Percentiles rank a stretch among this genome's conserved stretches.
phyloP scores from a whole-genome alignment of 2,888 invertebrate genomes.

The Piscicola geometra region DNA sequence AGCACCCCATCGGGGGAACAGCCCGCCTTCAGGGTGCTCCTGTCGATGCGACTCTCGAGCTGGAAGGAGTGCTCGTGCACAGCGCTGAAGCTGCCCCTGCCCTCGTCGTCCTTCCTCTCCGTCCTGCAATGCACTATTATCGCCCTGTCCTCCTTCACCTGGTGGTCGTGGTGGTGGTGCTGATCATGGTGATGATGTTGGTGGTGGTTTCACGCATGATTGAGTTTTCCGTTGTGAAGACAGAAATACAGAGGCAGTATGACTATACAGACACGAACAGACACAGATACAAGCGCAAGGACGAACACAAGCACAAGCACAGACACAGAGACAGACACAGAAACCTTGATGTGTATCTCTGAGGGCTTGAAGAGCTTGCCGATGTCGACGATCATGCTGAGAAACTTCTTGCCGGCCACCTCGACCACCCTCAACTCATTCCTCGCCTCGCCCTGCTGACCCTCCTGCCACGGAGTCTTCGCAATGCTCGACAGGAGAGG shows the following conservation, averaged over 20 bases:
- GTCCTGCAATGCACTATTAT: constrained; percentile 21
- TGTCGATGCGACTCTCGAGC: constrained; percentile 32
- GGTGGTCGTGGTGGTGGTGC: background rate
- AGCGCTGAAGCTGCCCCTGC: constrained; percentile 27
- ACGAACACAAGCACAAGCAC: background rate
- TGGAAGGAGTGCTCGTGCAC: constrained; percentile 29
- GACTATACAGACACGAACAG: background rate
- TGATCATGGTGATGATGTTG: background rate
- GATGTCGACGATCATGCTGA: constrained; percentile 29
- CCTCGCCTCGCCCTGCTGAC: no score
- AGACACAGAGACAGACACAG: background rate
- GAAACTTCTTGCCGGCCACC: constrained; percentile 19
- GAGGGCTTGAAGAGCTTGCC: constrained; percentile 33
- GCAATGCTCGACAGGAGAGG: no score
- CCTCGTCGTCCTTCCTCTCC: constrained; percentile 25
- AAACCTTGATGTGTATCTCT: constrained; percentile 33
- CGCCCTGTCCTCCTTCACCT: constrained; percentile 28
- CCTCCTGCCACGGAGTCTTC: no score
- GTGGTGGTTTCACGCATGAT: background rate
- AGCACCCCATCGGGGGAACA: constrained; percentile 27
- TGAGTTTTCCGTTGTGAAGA: background rate
- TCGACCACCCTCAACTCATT: constrained; percentile 13
- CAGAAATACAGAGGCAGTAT: background rate
- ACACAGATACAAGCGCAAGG: background rate
- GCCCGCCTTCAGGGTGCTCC: constrained; percentile 31